Base-by-base conservation (phyloP, 2,888 invertebrate genomes). In the Chalcis sispes region DNA sequence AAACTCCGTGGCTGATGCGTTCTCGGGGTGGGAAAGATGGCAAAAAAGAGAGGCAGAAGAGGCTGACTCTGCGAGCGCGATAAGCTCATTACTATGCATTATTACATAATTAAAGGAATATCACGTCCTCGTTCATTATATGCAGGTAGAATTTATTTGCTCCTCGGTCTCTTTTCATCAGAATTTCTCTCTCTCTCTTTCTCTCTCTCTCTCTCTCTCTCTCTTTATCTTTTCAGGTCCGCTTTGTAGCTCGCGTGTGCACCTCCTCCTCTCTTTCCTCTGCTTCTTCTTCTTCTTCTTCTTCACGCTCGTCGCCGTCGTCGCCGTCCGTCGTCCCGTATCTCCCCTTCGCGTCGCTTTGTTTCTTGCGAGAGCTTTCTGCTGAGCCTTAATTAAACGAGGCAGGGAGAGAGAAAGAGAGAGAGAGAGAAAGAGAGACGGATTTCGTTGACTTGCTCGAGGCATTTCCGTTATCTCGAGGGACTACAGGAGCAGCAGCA, bases 381-480 rank as follows among this genome's bases (percentile, higher is more conserved):
- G 52, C 62, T 58, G 74, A 75, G 65, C 75, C 75, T 75, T 75
- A 75, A 75, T 75, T 72, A 72, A 76, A 67, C 61, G 76, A 76
- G 72, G 23, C 65, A 66, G 42, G n/a, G 25, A 48, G 36, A 67
- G 40, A 62, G 59, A 52, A 54, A 42, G 59, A 48, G 40, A 36
- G 36, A 40, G 13, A 42, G 42, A 46, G 46, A 69, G 52, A 56
- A 54, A 73, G 74, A 69, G 62, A 77, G 77, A 77, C 62, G 65
- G 75, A 79, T 77, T 79, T 79, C 72, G 76, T 77, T 71, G 79
- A 75, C 70, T 72, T 66, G 69, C 61, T 75, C 74, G 66, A 76
- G 79, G 76, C 78, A 79, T 78, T 78, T 79, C 79, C 79, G 79
- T 79, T 79, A 79, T 79, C 77, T 79, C 78, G 76, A 76, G 76